phyloP scores from a whole-genome alignment of 2,888 invertebrate genomes.

The Epistrophe grossulariae region DNA sequence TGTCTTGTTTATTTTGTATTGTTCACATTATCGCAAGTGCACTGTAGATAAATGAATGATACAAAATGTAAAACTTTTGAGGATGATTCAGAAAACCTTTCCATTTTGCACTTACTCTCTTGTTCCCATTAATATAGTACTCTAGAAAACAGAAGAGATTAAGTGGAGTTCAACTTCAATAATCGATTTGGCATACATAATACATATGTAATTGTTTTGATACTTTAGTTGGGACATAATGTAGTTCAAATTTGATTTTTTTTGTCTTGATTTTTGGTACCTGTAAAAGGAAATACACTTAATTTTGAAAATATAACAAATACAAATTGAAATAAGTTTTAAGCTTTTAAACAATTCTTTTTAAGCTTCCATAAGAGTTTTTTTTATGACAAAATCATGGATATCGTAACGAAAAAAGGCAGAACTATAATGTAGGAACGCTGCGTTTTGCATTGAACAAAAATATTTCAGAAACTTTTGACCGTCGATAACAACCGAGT shows the following conservation, averaged over 20 bases:
- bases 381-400: no score
- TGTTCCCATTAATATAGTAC: background rate
- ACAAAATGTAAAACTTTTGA: background rate
- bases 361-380: no score
- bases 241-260: background rate
- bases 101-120: constrained; percentile 2
- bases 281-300: constrained; percentile 1
- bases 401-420: no score
- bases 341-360: background rate
- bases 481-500: no score
- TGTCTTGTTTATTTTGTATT: no score
- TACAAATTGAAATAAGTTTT: background rate
- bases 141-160: constrained; percentile 16
- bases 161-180: background rate
- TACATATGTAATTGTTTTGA: background rate
- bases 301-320: background rate
- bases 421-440: no score
- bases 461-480: no score
- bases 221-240: background rate
- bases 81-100: background rate
- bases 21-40: no score
- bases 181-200: background rate
- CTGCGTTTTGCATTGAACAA: no score
- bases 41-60: background rate
- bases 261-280: background rate